Conservation (phyloP, 2,888 invertebrate genomes). For the Cepaea hortensis region DNA sequence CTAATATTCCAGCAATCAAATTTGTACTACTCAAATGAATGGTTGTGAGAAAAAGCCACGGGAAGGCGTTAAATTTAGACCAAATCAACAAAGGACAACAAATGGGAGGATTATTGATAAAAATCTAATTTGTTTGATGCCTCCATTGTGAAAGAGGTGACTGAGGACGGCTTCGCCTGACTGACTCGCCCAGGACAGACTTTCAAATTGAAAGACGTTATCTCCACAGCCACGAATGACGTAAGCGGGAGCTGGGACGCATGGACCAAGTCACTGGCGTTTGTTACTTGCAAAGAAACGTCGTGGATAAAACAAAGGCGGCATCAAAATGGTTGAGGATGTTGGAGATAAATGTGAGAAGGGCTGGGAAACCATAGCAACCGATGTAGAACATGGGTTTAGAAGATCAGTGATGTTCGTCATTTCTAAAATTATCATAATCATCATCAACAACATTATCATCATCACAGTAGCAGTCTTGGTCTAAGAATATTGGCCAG, state of each 20-base stretch:
- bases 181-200: background rate
- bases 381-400: no score
- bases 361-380: no score
- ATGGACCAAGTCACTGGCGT: background rate
- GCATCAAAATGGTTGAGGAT: background rate
- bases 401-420: no score
- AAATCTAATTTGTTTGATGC: conserved; percentile 29
- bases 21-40: background rate
- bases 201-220: background rate
- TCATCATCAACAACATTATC: no score
- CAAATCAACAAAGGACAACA: background rate
- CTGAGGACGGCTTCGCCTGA: conserved; percentile 29
- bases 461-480: no score
- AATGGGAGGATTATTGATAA: background rate
- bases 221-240: background rate
- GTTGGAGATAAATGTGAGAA: background rate
- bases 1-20: no score
- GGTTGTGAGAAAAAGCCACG: background rate
- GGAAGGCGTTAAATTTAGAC: conserved; percentile 1
- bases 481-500: no score
- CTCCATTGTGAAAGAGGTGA: background rate
- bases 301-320: background rate
- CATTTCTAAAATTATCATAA: no score
- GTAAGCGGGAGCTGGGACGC: no score
- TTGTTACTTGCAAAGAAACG: background rate